phyloP scores from a whole-genome alignment of 2,113 vertebrate genomes.

The Mastomys coucha region DNA sequence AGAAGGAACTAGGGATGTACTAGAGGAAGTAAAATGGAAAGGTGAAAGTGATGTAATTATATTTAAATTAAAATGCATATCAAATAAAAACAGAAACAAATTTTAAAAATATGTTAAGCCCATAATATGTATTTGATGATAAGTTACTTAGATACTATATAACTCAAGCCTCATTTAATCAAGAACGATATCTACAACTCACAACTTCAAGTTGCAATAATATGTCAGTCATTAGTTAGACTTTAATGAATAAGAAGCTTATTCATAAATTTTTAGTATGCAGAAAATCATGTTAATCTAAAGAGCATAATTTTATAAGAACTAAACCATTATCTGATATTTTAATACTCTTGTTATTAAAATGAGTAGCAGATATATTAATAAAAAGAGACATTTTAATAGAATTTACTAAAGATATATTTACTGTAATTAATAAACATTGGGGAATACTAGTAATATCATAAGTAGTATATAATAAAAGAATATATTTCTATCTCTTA shows the following conservation, averaged over 20 bases:
- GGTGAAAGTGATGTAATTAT: neutral
- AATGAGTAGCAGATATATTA: neutral
- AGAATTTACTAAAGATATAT: slow-evolving; percentile 17
- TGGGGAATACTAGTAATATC: slow-evolving; percentile 10
- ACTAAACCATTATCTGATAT: neutral
- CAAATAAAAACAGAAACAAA: neutral
- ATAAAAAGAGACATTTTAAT: slow-evolving; percentile 15
- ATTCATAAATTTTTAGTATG: neutral
- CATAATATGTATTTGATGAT: neutral
- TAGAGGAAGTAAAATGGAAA: neutral
- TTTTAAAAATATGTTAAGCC: neutral
- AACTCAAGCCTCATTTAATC: slow-evolving; percentile 10
- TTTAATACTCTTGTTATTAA: neutral
- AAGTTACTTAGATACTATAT: neutral
- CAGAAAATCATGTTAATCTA: neutral
- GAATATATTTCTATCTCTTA: neutral
- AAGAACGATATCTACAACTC: neutral
- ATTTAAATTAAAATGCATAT: neutral
- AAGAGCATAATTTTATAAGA: slow-evolving; percentile 8
- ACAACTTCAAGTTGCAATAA: slow-evolving; percentile 19
- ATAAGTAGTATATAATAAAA: neutral
- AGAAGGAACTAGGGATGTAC: neutral
- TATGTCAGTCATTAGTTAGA: slow-evolving; percentile 3
- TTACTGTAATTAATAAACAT: neutral
- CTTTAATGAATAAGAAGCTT: slow-evolving; percentile 40